Percentiles rank a stretch among this genome's conserved stretches.
phyloP scores from a whole-genome alignment of 2,113 vertebrate genomes.

The Nesoenas mayeri region DNA sequence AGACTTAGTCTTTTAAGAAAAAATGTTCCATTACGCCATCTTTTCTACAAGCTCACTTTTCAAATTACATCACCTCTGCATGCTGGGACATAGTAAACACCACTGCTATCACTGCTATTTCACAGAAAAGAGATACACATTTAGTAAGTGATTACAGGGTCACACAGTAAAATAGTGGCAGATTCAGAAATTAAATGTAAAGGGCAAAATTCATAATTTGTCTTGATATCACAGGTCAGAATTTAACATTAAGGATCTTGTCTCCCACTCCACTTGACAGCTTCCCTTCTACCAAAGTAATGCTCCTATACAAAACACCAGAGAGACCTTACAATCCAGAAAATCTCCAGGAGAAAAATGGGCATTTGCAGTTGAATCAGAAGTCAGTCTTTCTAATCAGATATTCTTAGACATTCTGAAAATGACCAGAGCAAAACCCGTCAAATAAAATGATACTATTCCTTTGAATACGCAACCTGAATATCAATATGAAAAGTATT shows the following conservation, averaged over 20 bases:
- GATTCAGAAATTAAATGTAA: not conserved
- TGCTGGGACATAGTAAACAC: not conserved
- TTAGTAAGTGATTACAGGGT: not conserved
- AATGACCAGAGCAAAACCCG: not conserved
- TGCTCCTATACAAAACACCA: not conserved
- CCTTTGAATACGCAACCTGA: not conserved
- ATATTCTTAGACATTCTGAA: not conserved
- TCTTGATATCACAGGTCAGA: not conserved
- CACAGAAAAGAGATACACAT: not conserved
- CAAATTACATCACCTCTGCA: not conserved
- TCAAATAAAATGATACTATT: not conserved
- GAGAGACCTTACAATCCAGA: not conserved
- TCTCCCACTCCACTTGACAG: not conserved
- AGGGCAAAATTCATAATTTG: not conserved
- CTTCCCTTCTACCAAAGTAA: not conserved
- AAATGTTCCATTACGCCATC: not conserved
- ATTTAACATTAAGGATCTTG: not conserved
- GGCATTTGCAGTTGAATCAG: not conserved
- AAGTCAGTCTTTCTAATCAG: not conserved
- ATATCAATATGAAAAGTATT: not conserved
- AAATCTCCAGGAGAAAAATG: not conserved
- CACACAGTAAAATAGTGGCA: not conserved
- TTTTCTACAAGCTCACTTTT: constrained; percentile 6
- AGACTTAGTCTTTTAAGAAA: not conserved
- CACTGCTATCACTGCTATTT: not conserved